Evolutionary conservation across 35 echinoderm and acorn worm genomes (phyloP), one percentile per base, ranked within the genome.

Genomic region (Ophioderma brevispina): DNA sequence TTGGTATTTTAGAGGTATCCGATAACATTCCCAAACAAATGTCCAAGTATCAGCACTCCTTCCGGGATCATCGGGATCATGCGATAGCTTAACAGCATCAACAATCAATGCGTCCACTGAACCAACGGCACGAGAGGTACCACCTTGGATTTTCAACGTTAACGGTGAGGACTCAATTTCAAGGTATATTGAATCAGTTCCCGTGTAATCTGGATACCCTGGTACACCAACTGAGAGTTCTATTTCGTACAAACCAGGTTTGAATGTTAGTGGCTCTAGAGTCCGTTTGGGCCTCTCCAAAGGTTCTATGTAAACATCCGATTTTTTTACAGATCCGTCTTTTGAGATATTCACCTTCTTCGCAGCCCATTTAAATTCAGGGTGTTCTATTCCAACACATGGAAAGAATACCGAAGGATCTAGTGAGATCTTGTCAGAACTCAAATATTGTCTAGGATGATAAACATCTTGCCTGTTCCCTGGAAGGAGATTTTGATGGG

Each of bases 61-160:
- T n/a, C 37, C 64, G 30, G 35, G 6, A 25, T 82, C 28, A 36
- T 90, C 89, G 28, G 89, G 89, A 38, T 90, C 80, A 31, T 63
- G 70, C 19, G 40, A 76, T 34, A 80, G 84, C 37, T 23, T 39
- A 28, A 40, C 32, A 14, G 59, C 89, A 77, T 90, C 59, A 21
- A 90, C 49, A 18, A 23, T 31, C 18, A 91, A 40, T 21, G 75
- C 17, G 13, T 55, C 0, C 6, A 80, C 21, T 0, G 75, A 76
- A n/a, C 82, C 82, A 32, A 91, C 90, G 40, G 90, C n/a, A 21
- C 90, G 59, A 23, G 81, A 38, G 31, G n/a, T 77, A 21, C 90
- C 90, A 80, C 90, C 90, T 34, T 25, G 19, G 13, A 91, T 84
- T 21, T 0, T 18, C 37, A 91, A 31, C 38, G 80, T 75, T 0